These are phyloP conservation scores for Heterohyrax brucei DNA, from an alignment of 2,797 vertebrate species.

Conservation along the genomic window DNA sequence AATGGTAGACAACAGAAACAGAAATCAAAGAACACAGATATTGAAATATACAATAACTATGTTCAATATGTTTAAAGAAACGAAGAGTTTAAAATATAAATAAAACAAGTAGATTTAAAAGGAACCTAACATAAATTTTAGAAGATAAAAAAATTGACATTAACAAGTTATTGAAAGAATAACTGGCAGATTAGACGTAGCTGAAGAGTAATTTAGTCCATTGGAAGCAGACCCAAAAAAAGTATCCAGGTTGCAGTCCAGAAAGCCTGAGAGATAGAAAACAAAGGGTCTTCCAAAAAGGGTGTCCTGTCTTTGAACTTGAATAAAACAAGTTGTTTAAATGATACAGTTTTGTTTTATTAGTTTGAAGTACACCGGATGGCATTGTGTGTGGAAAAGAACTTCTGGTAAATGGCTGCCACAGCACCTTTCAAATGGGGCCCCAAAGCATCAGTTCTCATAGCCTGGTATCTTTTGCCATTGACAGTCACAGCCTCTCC, in stretches of 20 bases:
- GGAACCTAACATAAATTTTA: neutral
- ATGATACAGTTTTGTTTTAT: too few species aligned
- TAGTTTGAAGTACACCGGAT: too few species aligned
- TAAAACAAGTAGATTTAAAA: neutral
- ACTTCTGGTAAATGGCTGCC: too few species aligned
- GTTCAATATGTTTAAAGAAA: slow-evolving; percentile 25
- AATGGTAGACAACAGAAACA: neutral
- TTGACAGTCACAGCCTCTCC: too few species aligned
- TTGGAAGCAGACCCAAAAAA: slow-evolving; percentile 12
- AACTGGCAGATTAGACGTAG: neutral
- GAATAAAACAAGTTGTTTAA: too few species aligned
- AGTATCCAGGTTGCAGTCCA: neutral
- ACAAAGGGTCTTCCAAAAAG: neutral
- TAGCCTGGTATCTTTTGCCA: too few species aligned
- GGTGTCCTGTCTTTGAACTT: too few species aligned
- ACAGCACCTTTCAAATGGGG: too few species aligned
- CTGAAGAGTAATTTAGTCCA: slow-evolving; percentile 1
- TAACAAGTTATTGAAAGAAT: slow-evolving; percentile 1
- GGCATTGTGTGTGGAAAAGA: too few species aligned
- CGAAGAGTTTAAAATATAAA: neutral
- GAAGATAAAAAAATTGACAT: slow-evolving; percentile 18
- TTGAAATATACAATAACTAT: neutral
- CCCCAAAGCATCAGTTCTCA: too few species aligned
- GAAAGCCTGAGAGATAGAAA: neutral
- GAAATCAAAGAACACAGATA: neutral